phyloP scores from a whole-genome alignment of 2,113 vertebrate species.

The Anthoscopus minutus region DNA sequence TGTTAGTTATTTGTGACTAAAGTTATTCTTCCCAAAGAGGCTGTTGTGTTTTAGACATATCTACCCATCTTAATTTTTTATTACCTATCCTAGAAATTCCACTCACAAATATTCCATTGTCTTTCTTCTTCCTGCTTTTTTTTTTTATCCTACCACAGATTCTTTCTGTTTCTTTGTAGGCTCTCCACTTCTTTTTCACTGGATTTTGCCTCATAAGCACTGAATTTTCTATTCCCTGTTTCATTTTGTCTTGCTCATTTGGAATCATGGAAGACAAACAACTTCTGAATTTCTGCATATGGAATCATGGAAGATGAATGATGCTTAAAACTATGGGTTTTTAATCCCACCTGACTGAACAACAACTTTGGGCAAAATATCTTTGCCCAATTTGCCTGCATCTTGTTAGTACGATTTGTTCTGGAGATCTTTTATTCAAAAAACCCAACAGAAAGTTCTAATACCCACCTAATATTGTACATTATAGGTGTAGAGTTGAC shows the following conservation, averaged over 20 bases:
- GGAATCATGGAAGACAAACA: neutral
- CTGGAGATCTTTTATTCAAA: neutral
- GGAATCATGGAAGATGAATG: neutral
- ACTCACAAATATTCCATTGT: neutral
- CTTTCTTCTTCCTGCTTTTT: neutral
- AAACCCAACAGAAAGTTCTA: neutral
- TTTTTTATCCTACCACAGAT: neutral
- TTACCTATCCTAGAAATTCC: neutral
- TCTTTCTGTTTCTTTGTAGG: neutral
- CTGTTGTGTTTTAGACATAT: neutral
- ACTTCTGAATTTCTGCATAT: neutral
- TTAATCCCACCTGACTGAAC: neutral
- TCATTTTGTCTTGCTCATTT: neutral
- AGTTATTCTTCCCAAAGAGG: neutral
- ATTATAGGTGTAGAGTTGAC: neutral
- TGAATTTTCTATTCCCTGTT: neutral
- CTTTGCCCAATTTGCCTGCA: neutral
- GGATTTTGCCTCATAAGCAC: neutral
- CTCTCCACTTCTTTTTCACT: neutral
- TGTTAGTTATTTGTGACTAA: neutral
- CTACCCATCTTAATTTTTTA: neutral
- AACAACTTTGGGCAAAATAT: neutral
- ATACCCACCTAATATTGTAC: neutral
- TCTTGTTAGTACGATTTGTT: neutral
- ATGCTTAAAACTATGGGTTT: neutral